Percentiles rank a stretch among this genome's conserved stretches.
These are phyloP conservation scores for Cantharis rufa DNA, from an alignment of 2,888 invertebrate species.

Conservation along the genomic window DNA sequence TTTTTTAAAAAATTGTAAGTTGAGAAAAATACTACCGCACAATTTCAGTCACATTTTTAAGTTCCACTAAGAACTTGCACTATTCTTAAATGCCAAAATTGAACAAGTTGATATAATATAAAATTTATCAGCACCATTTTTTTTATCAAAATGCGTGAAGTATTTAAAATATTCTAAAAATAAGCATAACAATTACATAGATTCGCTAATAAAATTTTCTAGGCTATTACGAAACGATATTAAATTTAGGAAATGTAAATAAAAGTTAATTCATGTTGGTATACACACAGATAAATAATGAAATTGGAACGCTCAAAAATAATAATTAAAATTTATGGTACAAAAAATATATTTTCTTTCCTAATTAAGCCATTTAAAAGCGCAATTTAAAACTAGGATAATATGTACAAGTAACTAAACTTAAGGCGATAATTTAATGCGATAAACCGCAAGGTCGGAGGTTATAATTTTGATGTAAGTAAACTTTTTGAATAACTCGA, in stretches of 20 bases:
- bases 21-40: not conserved
- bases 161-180: not conserved
- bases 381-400: not conserved
- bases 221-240: not conserved
- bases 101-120: not conserved
- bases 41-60: not conserved
- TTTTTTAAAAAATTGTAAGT: not conserved
- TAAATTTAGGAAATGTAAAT: not conserved
- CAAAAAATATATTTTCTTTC: not conserved
- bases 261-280: not conserved
- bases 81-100: not conserved
- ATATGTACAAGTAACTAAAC: not conserved
- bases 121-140: not conserved
- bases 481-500: not conserved
- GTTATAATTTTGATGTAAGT: not conserved
- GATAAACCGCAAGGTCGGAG: not conserved
- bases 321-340: not conserved
- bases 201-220: not conserved
- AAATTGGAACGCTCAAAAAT: not conserved
- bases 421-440: not conserved
- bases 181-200: not conserved
- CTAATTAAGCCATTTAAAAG: not conserved
- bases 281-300: not conserved
- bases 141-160: not conserved
- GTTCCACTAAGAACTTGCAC: not conserved